phyloP scores from a whole-genome alignment of 2,888 invertebrate genomes.

The Psococerastis gibbosa region DNA sequence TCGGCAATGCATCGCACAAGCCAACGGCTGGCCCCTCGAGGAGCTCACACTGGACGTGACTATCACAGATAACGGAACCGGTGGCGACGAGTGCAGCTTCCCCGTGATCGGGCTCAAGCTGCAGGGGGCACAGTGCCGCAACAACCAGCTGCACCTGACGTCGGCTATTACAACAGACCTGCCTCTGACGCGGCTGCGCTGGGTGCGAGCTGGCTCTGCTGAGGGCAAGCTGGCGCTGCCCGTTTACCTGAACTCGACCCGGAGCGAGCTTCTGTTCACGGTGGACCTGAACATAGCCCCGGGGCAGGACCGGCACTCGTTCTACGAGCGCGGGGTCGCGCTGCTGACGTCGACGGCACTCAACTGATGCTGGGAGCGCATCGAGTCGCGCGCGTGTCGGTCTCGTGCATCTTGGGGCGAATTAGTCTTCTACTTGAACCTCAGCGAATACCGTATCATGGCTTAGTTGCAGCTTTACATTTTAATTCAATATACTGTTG shows the following conservation, averaged over 20 bases:
- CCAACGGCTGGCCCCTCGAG: slow-evolving; percentile 92
- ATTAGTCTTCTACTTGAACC: slow-evolving; percentile 1
- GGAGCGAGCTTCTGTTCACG: slow-evolving; percentile 86
- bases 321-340: slow-evolving; percentile 97
- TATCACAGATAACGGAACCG: slow-evolving; percentile 35
- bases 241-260: slow-evolving; percentile 91
- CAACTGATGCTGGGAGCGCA: slow-evolving; percentile 34
- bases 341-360: slow-evolving; percentile 83
- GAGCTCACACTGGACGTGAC: slow-evolving; percentile 75
- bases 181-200: slow-evolving; percentile 71
- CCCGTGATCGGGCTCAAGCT: slow-evolving; percentile 56
- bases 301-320: slow-evolving; percentile 83
- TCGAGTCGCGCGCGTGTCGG: not conserved
- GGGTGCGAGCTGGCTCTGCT: slow-evolving; percentile 46
- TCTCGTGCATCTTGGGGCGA: not conserved
- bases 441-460: slow-evolving; percentile 2
- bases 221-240: slow-evolving; percentile 68
- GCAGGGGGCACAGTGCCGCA: slow-evolving; percentile 88
- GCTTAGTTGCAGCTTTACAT: not conserved
- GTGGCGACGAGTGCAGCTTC: slow-evolving; percentile 27
- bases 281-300: slow-evolving; percentile 83
- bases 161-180: slow-evolving; percentile 91
- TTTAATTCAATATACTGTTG: too few species aligned
- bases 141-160: slow-evolving; percentile 74
- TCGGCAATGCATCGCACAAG: slow-evolving; percentile 92